Conservation (phyloP, 2,797 vertebrate species). For the Molossus alvarezi region DNA sequence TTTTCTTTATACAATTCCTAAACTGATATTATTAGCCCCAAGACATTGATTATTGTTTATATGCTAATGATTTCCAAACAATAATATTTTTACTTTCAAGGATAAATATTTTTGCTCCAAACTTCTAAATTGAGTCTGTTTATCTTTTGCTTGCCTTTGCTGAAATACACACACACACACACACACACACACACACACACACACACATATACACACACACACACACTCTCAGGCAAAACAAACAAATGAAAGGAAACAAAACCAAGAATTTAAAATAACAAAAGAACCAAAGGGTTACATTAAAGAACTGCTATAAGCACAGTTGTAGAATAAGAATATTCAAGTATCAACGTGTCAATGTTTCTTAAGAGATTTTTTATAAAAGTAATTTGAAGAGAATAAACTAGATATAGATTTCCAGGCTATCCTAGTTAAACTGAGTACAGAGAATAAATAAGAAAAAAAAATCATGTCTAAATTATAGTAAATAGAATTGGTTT, state of each 20-base stretch:
- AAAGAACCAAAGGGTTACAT: not conserved
- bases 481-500: not conserved
- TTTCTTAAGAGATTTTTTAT: constrained; percentile 17
- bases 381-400: not conserved
- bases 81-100: not conserved
- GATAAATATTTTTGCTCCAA: not conserved
- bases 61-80: not conserved
- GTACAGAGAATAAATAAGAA: not conserved
- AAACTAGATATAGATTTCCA: constrained; percentile 28
- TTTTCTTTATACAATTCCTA: not conserved
- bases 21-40: not conserved
- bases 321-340: not conserved
- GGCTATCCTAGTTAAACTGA: not conserved
- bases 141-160: not conserved
- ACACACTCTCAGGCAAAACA: no score
- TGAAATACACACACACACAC: not conserved
- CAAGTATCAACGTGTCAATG: not conserved
- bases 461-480: not conserved
- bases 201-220: no score
- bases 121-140: not conserved
- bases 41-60: constrained; percentile 28
- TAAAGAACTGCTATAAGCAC: not conserved
- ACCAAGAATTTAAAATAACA: not conserved
- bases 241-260: not conserved
- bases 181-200: no score